These are phyloP conservation scores for Leptobrachium leishanense DNA, from an alignment of 2,113 vertebrate species.

Conservation along the genomic window DNA sequence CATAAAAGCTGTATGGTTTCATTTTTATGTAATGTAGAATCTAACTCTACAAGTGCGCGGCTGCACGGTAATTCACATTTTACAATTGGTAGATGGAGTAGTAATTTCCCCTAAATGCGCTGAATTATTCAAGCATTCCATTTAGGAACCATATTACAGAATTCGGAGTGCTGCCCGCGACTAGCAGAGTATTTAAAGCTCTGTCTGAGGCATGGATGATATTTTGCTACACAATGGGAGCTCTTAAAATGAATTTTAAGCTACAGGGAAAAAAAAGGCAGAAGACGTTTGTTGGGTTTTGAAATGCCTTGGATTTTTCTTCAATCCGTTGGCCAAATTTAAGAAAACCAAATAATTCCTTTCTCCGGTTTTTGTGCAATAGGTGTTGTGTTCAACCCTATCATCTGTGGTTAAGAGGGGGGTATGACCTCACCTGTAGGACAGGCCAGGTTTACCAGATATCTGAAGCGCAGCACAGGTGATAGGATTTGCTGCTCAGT, in stretches of 20 bases:
- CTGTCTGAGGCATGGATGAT: slow-evolving; percentile 11
- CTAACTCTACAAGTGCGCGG: slow-evolving; percentile 44
- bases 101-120: slow-evolving; percentile 39
- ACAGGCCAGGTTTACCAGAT: too few relatives aligned
- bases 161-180: slow-evolving; percentile 8
- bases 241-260: not conserved
- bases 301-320: too few relatives aligned
- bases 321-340: too few relatives aligned
- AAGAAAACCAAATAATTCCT: too few relatives aligned
- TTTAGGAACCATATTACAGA: slow-evolving; percentile 22
- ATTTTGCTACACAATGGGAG: not conserved
- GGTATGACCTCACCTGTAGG: too few relatives aligned
- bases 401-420: too few relatives aligned
- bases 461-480: too few relatives aligned
- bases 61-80: slow-evolving; percentile 39
- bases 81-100: slow-evolving; percentile 31
- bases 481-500: too few relatives aligned
- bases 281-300: too few relatives aligned
- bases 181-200: slow-evolving; percentile 39
- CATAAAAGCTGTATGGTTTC: slow-evolving; percentile 28
- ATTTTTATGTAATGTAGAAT: slow-evolving; percentile 39
- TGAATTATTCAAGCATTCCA: slow-evolving; percentile 45
- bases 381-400: too few relatives aligned
- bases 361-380: too few relatives aligned
- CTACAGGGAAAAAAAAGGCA: not conserved